phyloP scores from a whole-genome alignment of 2,888 invertebrate genomes.

The Nephrotoma guestfalica region DNA sequence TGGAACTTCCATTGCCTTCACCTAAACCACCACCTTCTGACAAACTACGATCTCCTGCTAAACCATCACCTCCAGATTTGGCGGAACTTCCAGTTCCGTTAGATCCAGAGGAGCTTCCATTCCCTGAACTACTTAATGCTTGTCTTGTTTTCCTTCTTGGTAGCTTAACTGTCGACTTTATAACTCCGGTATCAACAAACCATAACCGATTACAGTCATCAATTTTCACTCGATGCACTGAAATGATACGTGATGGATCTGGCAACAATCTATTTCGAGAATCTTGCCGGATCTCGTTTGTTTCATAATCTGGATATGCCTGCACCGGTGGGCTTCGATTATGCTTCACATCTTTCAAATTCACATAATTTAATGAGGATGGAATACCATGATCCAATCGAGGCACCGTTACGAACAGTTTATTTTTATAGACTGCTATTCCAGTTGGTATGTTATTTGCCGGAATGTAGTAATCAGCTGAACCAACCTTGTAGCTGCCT shows the following conservation, averaged over 20 bases:
- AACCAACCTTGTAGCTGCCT: not conserved
- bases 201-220: conserved; percentile 61
- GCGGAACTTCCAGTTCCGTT: not conserved
- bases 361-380: conserved; percentile 43
- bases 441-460: conserved; percentile 32
- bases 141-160: not conserved
- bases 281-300: conserved; percentile 16
- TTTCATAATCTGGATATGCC: conserved; percentile 25
- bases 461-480: conserved; percentile 19
- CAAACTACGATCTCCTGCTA: conserved; percentile 1
- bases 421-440: conserved; percentile 20
- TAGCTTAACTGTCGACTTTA: conserved; percentile 47
- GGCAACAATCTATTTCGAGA: not conserved
- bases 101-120: too few species aligned
- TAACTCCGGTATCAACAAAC: conserved; percentile 62
- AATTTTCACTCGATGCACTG: conserved; percentile 53
- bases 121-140: not conserved
- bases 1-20: not conserved
- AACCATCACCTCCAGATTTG: conserved; percentile 1
- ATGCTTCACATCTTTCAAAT: not conserved
- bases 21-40: not conserved
- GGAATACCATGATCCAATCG: conserved; percentile 49
- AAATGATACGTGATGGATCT: conserved; percentile 34
- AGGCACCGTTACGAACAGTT: conserved; percentile 33
- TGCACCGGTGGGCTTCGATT: conserved; percentile 22